Evolutionary conservation across 2,797 vertebrate genomes (phyloP).

Genomic region (Xiphorhynchus erythropygius): DNA sequence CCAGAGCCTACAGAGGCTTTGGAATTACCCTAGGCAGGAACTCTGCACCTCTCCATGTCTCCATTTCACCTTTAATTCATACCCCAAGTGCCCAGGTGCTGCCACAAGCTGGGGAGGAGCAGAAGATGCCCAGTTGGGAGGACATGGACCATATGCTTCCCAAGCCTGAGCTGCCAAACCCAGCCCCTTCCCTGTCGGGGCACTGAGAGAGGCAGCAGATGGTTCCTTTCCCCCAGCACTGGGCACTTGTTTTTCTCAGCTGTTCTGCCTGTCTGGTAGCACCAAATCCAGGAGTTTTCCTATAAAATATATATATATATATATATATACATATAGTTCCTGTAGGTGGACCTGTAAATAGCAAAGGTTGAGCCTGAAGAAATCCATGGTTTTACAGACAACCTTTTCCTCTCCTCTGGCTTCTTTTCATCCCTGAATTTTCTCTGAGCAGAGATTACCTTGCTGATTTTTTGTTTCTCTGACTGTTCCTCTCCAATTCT

Average conservation of each 20-base stretch:
- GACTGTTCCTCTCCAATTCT: background rate
- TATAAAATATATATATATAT: background rate
- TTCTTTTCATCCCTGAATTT: background rate
- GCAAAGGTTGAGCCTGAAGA: rapidly evolving
- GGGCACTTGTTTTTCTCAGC: background rate
- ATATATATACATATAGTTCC: background rate
- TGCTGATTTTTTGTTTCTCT: background rate
- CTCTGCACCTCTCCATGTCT: rapidly evolving
- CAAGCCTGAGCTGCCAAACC: background rate
- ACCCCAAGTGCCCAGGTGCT: rapidly evolving
- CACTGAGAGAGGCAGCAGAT: background rate
- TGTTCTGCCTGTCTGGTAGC: background rate
- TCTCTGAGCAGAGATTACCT: background rate
- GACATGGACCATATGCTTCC: background rate
- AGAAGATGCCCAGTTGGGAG: background rate
- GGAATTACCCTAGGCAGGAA: rapidly evolving
- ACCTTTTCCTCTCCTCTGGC: background rate
- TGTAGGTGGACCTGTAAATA: rapidly evolving
- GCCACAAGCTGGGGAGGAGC: background rate
- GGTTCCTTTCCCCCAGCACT: background rate
- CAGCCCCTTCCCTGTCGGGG: background rate
- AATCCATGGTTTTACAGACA: rapidly evolving
- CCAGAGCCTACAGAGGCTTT: background rate
- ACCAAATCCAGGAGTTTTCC: background rate
- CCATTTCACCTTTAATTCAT: background rate